A percentile compares a stretch with the other conserved stretches of the same genome.
Conservation (phyloP, 1,140 invertebrate species). For the Scaptomyza pallida region DNA sequence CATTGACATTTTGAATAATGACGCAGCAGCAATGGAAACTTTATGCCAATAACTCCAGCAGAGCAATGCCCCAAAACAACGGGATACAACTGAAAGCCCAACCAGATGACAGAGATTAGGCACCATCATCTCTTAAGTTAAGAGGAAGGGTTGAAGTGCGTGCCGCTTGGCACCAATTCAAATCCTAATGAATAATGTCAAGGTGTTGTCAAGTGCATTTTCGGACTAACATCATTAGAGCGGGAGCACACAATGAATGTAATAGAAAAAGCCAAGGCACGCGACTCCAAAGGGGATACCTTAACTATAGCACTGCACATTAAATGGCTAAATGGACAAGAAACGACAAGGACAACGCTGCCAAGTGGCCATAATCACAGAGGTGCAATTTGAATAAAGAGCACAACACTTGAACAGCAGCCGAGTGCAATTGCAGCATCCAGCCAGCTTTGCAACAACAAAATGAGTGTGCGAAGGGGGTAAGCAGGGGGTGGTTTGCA, state of each 20-base stretch:
- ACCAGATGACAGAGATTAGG: conserved; percentile 33
- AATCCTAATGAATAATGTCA: conserved; percentile 75
- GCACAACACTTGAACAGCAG: conserved; percentile 24
- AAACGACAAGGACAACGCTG: conserved; percentile 40
- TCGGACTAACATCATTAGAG: conserved; percentile 61
- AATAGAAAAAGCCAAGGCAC: conserved; percentile 18
- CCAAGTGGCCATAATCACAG: conserved; percentile 77
- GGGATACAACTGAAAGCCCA: conserved; percentile 12
- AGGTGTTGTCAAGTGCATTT: conserved; percentile 79
- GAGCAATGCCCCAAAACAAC: conserved; percentile 2
- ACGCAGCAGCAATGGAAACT: conserved; percentile 50
- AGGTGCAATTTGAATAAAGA: conserved; percentile 68
- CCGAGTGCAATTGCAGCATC: not conserved
- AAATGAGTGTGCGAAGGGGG: not conserved
- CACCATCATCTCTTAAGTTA: conserved; percentile 4
- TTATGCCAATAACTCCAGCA: conserved; percentile 20
- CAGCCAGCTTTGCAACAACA: not conserved
- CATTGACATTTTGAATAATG: conserved; percentile 83
- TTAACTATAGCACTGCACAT: conserved; percentile 17
- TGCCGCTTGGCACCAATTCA: conserved; percentile 23
- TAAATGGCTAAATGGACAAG: conserved; percentile 63
- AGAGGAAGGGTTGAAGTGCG: conserved; percentile 5
- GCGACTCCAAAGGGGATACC: not conserved
- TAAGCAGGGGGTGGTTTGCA: not conserved
- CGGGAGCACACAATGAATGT: conserved; percentile 1